Base-by-base conservation (phyloP, 1,140 invertebrate genomes). In the Calliphora vicina region DNA sequence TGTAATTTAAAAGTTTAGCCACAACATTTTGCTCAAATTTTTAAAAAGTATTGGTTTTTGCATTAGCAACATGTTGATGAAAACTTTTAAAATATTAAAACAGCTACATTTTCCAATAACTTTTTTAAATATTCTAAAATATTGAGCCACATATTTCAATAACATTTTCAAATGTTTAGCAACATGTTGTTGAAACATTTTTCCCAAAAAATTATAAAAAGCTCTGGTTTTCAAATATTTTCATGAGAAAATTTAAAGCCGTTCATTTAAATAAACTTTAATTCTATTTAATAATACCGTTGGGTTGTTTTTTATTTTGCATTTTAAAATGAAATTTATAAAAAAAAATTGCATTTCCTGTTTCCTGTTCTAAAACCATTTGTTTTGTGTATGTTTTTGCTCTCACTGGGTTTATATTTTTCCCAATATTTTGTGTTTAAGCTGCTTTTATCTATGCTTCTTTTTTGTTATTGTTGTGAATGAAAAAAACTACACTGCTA, bases 351-450 rank as follows among this genome's bases (percentile, higher is more conserved):
- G 74, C 35, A 78, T 78, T 78, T 78, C 74, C 74, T 78, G 74
- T 78, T 78, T 78, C 74, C 74, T 78, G 74, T 74, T 67, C 61
- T 67, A 67, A 67, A 67, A 67, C 20, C 61, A 74, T 78, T 78
- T 78, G 27, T 76, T 76, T 76, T n/a, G 1, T 45, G 25, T 20
- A 35, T 74, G 27, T 74, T 74, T 74, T 29, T 78, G 74, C 74
- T 45, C 35, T 78, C 13, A 42, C 27, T 42, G n/a, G 73, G 6
- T 29, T 43, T 76, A 15, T 29, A 20, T 6, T 76, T 76, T 76
- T 76, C 61, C 29, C 73, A 42, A 42, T 81, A n/a, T 50, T 57
- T 57, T 81, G 4, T 50, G 57, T 26, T 45, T 78, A 25, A 45
- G 17, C 29, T 80, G 27, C 76, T 42, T 71, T 57, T 81, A 45